Evolutionary conservation across 53 echinoderm and acorn worm species (phyloP).

Genomic region (Paracentrotus lividus): DNA sequence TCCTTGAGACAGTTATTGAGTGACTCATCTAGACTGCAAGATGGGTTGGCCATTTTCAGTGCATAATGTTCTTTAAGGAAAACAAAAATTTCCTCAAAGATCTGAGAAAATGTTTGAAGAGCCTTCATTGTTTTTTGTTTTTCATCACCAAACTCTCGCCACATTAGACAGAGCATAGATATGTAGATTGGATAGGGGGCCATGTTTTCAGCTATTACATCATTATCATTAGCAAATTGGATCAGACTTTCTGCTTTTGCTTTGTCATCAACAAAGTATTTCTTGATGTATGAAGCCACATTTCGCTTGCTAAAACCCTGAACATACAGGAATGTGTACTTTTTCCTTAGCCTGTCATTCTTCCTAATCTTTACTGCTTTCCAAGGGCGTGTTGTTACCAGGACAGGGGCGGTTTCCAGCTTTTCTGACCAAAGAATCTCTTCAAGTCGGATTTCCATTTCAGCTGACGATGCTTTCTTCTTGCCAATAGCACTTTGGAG

Average conservation of each 20-base stretch:
- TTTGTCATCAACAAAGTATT: background rate
- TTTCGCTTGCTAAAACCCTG: background rate
- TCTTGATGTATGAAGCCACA: background rate
- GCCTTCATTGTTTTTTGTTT: no score
- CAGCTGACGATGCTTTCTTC: no score
- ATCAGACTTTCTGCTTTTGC: background rate
- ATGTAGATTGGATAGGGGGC: constrained; percentile 8
- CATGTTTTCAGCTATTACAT: background rate
- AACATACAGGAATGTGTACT: background rate
- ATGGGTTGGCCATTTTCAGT: background rate
- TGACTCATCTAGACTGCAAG: background rate
- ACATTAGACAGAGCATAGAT: constrained; percentile 41
- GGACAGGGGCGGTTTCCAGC: background rate
- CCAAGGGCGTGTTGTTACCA: constrained; percentile 9
- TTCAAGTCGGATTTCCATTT: background rate
- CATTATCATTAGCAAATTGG: background rate
- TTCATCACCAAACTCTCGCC: no score
- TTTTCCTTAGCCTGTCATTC: background rate
- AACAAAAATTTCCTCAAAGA: background rate
- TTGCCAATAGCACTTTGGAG: no score
- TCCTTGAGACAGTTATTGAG: background rate
- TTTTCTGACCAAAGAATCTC: background rate
- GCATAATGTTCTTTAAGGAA: background rate
- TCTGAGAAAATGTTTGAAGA: background rate
- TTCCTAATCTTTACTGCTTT: background rate